Conservation (phyloP, 2,113 vertebrate species). For the Alosa alosa region DNA sequence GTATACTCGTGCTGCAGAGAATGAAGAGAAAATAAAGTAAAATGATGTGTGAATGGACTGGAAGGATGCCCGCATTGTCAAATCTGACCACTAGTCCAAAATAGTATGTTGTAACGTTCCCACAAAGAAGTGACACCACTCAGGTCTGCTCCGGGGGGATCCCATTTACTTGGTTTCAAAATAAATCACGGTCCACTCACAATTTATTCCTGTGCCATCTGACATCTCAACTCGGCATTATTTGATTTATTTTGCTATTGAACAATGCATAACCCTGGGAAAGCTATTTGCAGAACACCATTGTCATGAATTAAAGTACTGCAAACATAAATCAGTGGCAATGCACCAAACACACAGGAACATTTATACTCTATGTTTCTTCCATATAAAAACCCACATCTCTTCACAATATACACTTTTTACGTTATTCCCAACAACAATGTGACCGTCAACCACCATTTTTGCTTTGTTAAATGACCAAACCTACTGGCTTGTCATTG, state of each 20-base stretch:
- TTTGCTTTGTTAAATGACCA: conserved; percentile 32
- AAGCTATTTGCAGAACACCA: neutral
- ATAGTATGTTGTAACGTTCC: neutral
- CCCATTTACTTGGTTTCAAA: neutral
- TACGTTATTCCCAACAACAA: neutral
- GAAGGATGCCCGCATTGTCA: neutral
- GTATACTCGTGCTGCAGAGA: too few relatives aligned
- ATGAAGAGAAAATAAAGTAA: neutral
- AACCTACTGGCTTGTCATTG: neutral
- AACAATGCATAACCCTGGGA: neutral
- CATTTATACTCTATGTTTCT: neutral
- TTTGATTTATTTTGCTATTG: neutral
- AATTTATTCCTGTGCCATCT: neutral
- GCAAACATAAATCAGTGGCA: neutral
- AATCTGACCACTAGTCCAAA: neutral
- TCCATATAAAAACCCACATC: neutral
- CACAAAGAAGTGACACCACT: neutral
- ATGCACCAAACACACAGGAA: neutral
- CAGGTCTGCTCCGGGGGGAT: neutral
- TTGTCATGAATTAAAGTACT: neutral
- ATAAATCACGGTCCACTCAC: neutral
- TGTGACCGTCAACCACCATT: neutral
- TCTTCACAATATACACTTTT: neutral
- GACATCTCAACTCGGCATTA: neutral
- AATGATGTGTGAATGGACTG: neutral